Conservation (phyloP, 1,140 invertebrate species). For the Scaptodrosophila lebanonensis region DNA sequence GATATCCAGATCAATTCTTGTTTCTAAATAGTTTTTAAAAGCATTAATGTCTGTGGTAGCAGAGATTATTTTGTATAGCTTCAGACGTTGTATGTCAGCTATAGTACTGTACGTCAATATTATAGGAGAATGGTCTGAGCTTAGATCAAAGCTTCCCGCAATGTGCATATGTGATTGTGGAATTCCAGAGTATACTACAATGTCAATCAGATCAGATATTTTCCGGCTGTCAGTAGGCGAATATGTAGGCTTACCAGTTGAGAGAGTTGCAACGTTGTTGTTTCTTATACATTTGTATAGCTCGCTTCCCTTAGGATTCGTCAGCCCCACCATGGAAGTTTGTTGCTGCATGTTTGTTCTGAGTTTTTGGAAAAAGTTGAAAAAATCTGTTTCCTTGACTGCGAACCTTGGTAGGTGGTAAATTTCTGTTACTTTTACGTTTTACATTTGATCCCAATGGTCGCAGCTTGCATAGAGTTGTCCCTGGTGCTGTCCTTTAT, state of each 20-base stretch:
- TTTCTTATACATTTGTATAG: slow-evolving; percentile 44
- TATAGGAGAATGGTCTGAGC: slow-evolving; percentile 25
- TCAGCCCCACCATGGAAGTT: too few relatives aligned
- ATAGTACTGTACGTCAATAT: too few relatives aligned
- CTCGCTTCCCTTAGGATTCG: slow-evolving; percentile 27
- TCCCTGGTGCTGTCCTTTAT: slow-evolving; percentile 6
- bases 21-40: slow-evolving; percentile 22
- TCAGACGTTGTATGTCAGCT: too few relatives aligned
- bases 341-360: too few relatives aligned
- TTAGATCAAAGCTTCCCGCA: slow-evolving; percentile 15
- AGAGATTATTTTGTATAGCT: too few relatives aligned
- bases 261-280: slow-evolving; percentile 40
- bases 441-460: slow-evolving; percentile 13
- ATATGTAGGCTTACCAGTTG: slow-evolving; percentile 71
- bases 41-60: slow-evolving; percentile 21
- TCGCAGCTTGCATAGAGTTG: slow-evolving; percentile 19
- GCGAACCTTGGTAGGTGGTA: slow-evolving; percentile 6
- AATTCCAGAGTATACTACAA: slow-evolving; percentile 59
- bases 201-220: slow-evolving; percentile 73
- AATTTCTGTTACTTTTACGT: slow-evolving; percentile 10
- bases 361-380: too few relatives aligned
- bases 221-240: slow-evolving; percentile 70
- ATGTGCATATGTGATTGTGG: slow-evolving; percentile 12
- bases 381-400: slow-evolving; percentile 5
- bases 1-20: slow-evolving; percentile 17